Percentiles rank a stretch among this genome's conserved stretches.
Evolutionary conservation across 2,888 invertebrate genomes (phyloP).

Genomic region (Eupithecia abbreviata): DNA sequence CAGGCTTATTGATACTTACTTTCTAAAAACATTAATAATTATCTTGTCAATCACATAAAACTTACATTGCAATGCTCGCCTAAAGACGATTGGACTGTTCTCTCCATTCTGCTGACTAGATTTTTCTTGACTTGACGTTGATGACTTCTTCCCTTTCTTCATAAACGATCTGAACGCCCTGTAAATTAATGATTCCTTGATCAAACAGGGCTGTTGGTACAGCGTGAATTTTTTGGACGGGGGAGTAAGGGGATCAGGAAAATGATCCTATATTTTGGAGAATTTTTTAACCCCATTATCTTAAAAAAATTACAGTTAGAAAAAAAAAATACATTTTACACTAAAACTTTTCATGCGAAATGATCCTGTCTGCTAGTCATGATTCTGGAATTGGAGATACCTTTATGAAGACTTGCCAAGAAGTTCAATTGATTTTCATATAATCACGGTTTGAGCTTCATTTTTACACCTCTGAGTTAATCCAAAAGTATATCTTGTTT

Average conservation of each 20-base stretch:
- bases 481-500: background rate
- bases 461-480: background rate
- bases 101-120: constrained; percentile 68
- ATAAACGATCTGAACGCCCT: constrained; percentile 80
- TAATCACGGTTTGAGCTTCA: background rate
- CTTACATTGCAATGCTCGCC: constrained; percentile 77
- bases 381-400: too few relatives aligned
- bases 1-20: background rate
- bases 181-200: constrained; percentile 49
- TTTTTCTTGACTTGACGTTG: constrained; percentile 47
- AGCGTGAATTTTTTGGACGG: too few relatives aligned
- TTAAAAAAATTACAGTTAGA: too few relatives aligned
- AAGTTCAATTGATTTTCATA: too few relatives aligned
- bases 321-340: too few relatives aligned
- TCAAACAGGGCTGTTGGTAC: background rate
- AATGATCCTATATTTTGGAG: too few relatives aligned
- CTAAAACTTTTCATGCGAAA: too few relatives aligned
- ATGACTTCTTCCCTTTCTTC: constrained; percentile 75
- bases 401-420: too few relatives aligned
- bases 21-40: background rate
- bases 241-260: too few relatives aligned
- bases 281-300: too few relatives aligned
- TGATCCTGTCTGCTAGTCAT: too few relatives aligned
- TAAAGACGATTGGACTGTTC: constrained; percentile 70
- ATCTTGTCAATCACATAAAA: background rate